Evolutionary conservation across 2,797 vertebrate genomes (phyloP).

Genomic region (Hippoglossus hippoglossus): DNA sequence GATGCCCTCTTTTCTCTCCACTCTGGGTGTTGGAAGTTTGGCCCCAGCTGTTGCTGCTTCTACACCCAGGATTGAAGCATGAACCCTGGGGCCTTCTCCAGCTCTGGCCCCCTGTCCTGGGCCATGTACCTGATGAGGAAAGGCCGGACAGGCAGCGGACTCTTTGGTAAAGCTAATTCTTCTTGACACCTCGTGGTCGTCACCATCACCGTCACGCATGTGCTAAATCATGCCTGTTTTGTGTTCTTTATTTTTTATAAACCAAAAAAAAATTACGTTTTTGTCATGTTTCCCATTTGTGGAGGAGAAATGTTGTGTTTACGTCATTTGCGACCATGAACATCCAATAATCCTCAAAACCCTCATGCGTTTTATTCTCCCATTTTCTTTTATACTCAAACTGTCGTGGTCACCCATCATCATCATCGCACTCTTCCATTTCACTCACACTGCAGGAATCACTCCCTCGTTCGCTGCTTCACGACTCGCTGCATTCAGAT

Average conservation of each 20-base stretch:
- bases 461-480: too few species aligned
- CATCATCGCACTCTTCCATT: not conserved
- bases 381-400: not conserved
- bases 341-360: not conserved
- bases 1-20: slow-evolving; percentile 18
- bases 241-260: not conserved
- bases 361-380: not conserved
- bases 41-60: slow-evolving; percentile 24
- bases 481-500: too few species aligned
- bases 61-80: slow-evolving; percentile 64
- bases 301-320: too few species aligned
- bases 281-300: not conserved
- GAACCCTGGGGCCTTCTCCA: slow-evolving; percentile 79
- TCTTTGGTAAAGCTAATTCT: slow-evolving; percentile 80
- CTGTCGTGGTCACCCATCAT: not conserved
- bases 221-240: not conserved
- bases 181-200: not conserved
- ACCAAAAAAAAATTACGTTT: not conserved
- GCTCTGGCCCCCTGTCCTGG: slow-evolving; percentile 82
- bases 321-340: too few species aligned
- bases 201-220: too few species aligned
- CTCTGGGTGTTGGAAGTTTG: slow-evolving; percentile 26
- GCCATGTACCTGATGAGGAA: slow-evolving; percentile 88
- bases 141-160: slow-evolving; percentile 70
- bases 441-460: not conserved